Evolutionary conservation across 2,888 invertebrate species (phyloP), one percentile per base, ranked within the genome.

Genomic region (Alviniconcha strummeri): DNA sequence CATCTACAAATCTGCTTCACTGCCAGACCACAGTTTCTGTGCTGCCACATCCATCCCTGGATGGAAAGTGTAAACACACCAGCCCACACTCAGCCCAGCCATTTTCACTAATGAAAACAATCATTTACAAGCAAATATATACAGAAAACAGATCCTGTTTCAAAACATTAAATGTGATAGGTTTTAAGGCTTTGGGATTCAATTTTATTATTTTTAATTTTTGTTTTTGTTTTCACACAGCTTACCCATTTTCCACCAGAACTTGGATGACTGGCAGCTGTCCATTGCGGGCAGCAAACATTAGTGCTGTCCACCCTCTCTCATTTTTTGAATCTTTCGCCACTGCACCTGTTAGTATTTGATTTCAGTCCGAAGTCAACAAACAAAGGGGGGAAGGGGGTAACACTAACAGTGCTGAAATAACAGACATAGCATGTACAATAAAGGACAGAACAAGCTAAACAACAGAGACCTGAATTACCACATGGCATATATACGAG

Each of bases 251-350:
- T 55, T 91, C 90, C 13, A 93, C 85, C 19, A 93, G 88, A 71
- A 87, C 83, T 76, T 90, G 87, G 52, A 92, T 90, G 52, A 92
- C 87, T 74, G 88, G 81, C 8, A 83, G 74, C 76, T 93, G 92
- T 17, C 93, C 93, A 88, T 92, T 91, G 83, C 92, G 89, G 5
- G 93, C 92, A 57, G 93, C 93, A 89, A 93, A 90, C 93, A 93
- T 93, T 13, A 93, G 86, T 0, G 93, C 92, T 57, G 93, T 93
- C 93, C 93, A 93, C 0, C 93, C 93, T 82, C 89, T 86, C 8
- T 91, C 91, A 89, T 91, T 92, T 83, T 88, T 90, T 4, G 83
- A 80, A 85, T 90, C 88, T 4, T 90, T 83, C 83, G 90, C 87
- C 2, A 90, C 88, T 72, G 88, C 83, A 67, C 88, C 91, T 90